phyloP scores from a whole-genome alignment of 2,888 invertebrate genomes.

The Halocaridina rubra region DNA sequence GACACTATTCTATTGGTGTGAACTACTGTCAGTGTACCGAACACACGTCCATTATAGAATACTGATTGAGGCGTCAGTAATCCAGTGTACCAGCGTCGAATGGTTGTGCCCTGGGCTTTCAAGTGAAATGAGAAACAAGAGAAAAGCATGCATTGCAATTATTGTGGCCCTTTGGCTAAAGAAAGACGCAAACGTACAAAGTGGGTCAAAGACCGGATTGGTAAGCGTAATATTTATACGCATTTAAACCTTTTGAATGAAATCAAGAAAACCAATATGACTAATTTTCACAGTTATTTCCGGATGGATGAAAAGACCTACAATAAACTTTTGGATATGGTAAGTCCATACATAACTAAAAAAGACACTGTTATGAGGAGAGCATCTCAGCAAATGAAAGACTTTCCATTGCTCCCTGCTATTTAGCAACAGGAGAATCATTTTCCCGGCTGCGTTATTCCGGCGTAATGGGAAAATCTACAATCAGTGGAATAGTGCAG shows the following conservation, averaged over 20 bases:
- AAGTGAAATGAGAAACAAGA: background rate
- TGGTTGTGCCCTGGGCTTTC: too few relatives aligned
- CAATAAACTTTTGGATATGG: background rate
- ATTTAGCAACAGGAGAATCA: background rate
- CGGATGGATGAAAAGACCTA: background rate
- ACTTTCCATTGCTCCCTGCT: background rate
- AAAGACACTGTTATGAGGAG: background rate
- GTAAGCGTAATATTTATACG: background rate
- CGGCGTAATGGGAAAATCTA: background rate
- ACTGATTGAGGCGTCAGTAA: background rate
- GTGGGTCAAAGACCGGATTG: background rate
- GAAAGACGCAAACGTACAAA: too few relatives aligned
- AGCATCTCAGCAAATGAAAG: background rate
- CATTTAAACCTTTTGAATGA: background rate
- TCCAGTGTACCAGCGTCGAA: background rate
- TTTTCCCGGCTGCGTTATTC: background rate
- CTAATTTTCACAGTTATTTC: background rate
- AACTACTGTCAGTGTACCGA: background rate
- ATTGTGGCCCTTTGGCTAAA: too few relatives aligned
- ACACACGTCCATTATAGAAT: background rate
- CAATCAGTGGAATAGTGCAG: background rate
- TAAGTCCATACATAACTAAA: background rate
- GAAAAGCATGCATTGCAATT: background rate
- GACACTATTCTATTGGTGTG: background rate
- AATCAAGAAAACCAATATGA: background rate